Base-by-base conservation (phyloP, 1,140 invertebrate genomes). In the Drosophila quadrilineata region DNA sequence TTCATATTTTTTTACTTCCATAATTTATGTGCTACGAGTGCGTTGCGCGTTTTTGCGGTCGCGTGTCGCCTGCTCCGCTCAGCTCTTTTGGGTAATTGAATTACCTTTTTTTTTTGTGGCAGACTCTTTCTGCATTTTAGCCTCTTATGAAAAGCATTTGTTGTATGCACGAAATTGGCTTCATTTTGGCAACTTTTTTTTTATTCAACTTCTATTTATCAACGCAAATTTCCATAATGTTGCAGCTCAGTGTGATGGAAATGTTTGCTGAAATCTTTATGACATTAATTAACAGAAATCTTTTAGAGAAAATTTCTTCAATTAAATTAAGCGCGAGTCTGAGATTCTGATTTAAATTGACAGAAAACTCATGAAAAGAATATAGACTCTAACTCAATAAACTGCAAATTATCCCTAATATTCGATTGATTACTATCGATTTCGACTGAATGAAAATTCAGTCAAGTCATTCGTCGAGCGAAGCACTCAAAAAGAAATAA, bases 371-470 rank as follows among this genome's bases (percentile, higher is more conserved):
- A 21, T 2, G 12, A 4, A 3, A 28, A 22, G 12, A 31, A 29
- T 35, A 57, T 46, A 59, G 49, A 59, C 28, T 48, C 19, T 49
- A 63, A 64, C 40, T 33, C 53, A 72, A 64, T 69, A 64, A 72
- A 56, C 57, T 56, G 21, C 21, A 26, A 41, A 59, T 54, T 68
- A 31, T 63, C 22, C 58, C 21, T 58, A 64, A 71, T 60, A 60
- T 53, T 56, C 66, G 43, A 71, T 49, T 71, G 56, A 71, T 74
- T 62, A 48, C 50, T 59, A 74, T 71, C 57, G 71, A 74, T 67
- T 74, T 26, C 1, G 19, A 16, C 10, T 6, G 10, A 38, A 17
- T 29, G 45, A 36, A 50, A 53, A 36, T 65, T 41, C 29, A 60
- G 56, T 10, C 35, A 19, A 64, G 24, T 52, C 71, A 60, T 40